phyloP scores from a whole-genome alignment of 2,113 vertebrate genomes.

The Vulpes ferrilata region DNA sequence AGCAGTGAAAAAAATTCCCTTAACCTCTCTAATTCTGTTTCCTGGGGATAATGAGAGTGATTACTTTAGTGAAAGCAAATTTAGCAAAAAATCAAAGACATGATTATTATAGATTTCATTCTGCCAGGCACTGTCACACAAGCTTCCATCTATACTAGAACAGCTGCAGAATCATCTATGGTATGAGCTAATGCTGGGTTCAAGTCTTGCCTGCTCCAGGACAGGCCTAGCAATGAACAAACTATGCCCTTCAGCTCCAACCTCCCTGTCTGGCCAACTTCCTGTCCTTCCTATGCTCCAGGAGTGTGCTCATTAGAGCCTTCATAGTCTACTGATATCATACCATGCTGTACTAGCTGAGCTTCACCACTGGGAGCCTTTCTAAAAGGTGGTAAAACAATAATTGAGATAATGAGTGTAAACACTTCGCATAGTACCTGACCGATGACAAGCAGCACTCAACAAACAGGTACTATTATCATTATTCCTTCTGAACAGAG shows the following conservation, averaged over 20 bases:
- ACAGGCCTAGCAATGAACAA: background rate
- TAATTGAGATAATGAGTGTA: background rate
- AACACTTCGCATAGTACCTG: background rate
- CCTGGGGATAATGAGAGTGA: background rate
- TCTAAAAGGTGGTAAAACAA: background rate
- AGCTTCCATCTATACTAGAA: background rate
- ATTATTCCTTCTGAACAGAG: background rate
- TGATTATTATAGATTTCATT: background rate
- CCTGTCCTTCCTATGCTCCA: background rate
- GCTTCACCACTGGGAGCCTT: background rate
- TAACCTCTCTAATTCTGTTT: constrained; percentile 12
- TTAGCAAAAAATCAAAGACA: constrained; percentile 36
- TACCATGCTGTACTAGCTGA: background rate
- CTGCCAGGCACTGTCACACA: background rate
- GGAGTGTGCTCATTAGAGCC: background rate
- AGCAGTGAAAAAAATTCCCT: constrained; percentile 12
- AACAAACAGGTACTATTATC: background rate
- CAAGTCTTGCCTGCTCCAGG: background rate
- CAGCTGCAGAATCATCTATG: background rate
- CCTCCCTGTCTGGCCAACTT: background rate
- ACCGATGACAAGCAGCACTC: background rate
- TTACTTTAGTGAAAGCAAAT: background rate
- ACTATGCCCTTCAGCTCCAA: background rate
- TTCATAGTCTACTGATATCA: background rate
- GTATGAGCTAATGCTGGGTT: background rate